A percentile compares a stretch with the other conserved stretches of the same genome.
phyloP scores from a whole-genome alignment of 2,113 vertebrate genomes.

The Chinchilla lanigera region DNA sequence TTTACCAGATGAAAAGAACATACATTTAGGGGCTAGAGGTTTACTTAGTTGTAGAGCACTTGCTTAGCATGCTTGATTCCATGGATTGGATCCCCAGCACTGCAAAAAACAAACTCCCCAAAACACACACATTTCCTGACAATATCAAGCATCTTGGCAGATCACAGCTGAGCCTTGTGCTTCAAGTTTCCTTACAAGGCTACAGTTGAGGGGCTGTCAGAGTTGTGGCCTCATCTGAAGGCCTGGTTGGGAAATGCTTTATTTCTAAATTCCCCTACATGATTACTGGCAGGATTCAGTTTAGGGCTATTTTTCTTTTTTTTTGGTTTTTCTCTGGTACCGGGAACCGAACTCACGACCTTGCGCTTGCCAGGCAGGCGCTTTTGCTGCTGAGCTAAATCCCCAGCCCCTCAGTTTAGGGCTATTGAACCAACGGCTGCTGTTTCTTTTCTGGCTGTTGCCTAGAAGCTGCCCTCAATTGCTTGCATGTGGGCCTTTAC shows the following conservation, averaged over 20 bases:
- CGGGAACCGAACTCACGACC: too few relatives aligned
- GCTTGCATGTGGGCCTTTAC: background rate
- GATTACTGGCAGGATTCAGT: background rate
- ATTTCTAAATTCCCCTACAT: background rate
- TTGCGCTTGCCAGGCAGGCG: too few relatives aligned
- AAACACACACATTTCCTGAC: background rate
- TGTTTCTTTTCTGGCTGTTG: background rate
- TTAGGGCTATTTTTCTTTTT: background rate
- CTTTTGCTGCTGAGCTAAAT: too few relatives aligned
- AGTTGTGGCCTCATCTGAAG: background rate
- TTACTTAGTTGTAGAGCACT: background rate
- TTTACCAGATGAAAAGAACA: background rate
- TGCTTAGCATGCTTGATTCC: background rate
- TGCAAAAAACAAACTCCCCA: background rate
- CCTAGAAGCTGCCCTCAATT: background rate
- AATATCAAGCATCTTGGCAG: background rate
- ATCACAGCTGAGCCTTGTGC: background rate
- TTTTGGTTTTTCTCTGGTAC: too few relatives aligned
- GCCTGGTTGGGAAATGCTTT: background rate
- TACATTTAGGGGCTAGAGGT: background rate
- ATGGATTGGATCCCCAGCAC: too few relatives aligned
- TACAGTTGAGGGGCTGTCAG: background rate
- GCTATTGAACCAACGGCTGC: background rate
- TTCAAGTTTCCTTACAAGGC: background rate
- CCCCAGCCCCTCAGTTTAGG: background rate